Conservation (phyloP, 2,113 vertebrate genomes). For the Peucedramus taeniatus region DNA sequence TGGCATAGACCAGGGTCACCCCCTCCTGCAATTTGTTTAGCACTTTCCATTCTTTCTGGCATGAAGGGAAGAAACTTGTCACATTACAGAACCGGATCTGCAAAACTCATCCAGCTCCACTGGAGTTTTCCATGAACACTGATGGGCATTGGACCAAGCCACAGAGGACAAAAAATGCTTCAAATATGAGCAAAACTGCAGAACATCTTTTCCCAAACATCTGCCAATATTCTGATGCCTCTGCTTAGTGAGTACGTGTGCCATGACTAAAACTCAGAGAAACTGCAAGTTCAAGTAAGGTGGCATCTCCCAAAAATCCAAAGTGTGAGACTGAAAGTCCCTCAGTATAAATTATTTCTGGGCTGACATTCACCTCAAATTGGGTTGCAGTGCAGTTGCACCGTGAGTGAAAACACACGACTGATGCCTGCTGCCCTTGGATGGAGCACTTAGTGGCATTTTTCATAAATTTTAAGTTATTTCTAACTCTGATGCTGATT, state of each 20-base stretch:
- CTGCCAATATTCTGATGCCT: background rate
- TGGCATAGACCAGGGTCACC: background rate
- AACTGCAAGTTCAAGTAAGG: background rate
- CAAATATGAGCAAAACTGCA: conserved; percentile 1
- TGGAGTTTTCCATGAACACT: conserved; percentile 31
- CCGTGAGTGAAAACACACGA: background rate
- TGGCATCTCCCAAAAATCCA: background rate
- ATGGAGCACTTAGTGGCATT: background rate
- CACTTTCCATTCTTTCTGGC: background rate
- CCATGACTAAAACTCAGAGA: background rate
- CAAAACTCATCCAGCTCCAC: conserved; percentile 26
- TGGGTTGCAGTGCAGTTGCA: background rate
- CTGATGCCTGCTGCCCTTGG: background rate
- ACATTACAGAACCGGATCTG: background rate
- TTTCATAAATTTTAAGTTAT: background rate
- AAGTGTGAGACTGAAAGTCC: background rate
- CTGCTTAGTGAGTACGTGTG: background rate
- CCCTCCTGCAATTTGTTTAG: background rate
- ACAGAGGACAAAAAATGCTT: background rate
- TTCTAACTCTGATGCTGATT: background rate
- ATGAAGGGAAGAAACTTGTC: background rate
- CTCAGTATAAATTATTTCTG: background rate
- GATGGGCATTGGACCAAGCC: conserved; percentile 20
- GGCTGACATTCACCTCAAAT: background rate
- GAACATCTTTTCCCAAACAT: conserved; percentile 19